A percentile compares a stretch with the other conserved stretches of the same genome.
These are phyloP conservation scores for Mythimna impura DNA, from an alignment of 2,888 invertebrate genomes.

Conservation along the genomic window DNA sequence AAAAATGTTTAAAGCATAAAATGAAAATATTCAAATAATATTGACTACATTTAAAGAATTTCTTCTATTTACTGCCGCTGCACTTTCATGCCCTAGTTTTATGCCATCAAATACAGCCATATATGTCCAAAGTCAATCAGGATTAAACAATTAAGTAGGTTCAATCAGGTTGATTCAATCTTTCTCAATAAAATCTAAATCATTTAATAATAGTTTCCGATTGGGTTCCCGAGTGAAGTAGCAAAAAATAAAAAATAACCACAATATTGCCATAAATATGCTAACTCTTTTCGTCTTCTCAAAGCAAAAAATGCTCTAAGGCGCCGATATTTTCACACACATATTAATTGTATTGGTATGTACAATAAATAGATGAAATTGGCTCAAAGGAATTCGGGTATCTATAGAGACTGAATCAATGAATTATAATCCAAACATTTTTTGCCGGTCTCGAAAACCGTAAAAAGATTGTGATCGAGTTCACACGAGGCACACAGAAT, in stretches of 20 bases:
- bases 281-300: conserved; percentile 3
- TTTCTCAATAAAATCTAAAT: background rate
- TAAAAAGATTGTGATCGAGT: conserved; percentile 79
- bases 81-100: background rate
- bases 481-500: conserved; percentile 81
- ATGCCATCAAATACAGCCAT: background rate
- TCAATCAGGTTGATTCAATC: background rate
- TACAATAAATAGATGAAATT: conserved; percentile 57
- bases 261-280: background rate
- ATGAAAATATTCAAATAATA: no score
- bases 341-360: conserved; percentile 53
- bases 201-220: background rate
- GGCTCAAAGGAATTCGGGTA: conserved; percentile 58
- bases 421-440: conserved; percentile 69
- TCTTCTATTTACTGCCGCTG: background rate
- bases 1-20: no score
- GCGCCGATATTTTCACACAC: conserved; percentile 52
- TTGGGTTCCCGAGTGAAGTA: background rate
- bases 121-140: background rate
- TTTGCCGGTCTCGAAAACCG: conserved; percentile 74
- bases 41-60: background rate
- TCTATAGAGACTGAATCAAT: conserved; percentile 56
- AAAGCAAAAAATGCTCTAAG: conserved; percentile 34
- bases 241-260: conserved; percentile 2
- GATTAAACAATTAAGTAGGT: no score